Evolutionary conservation across 2,113 vertebrate species (phyloP).

Genomic region (Apteryx mantelli): DNA sequence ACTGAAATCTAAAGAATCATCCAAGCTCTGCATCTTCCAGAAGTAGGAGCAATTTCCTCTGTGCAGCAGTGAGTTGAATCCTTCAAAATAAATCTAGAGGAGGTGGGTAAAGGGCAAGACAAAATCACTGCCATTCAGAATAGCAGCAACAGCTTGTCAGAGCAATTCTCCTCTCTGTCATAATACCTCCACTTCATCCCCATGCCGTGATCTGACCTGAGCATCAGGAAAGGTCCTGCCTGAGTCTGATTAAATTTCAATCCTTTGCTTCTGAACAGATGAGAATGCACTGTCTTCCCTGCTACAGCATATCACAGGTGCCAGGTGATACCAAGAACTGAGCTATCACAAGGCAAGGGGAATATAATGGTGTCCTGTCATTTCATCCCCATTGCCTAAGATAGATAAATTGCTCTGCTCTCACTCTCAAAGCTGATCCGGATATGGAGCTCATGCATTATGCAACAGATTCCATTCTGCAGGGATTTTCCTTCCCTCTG

Average conservation of each 20-base stretch:
- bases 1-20: background rate
- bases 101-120: background rate
- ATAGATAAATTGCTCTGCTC: background rate
- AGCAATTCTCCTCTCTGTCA: background rate
- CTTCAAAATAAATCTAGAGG: background rate
- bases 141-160: background rate
- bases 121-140: background rate
- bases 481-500: slow-evolving; percentile 3
- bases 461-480: background rate
- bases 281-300: background rate
- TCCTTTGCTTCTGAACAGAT: background rate
- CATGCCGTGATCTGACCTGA: fast-evolving
- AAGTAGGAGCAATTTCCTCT: background rate
- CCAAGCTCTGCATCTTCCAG: background rate
- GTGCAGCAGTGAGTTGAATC: background rate
- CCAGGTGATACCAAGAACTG: background rate
- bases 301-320: background rate
- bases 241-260: background rate
- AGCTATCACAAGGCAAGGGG: background rate
- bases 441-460: background rate
- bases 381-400: background rate
- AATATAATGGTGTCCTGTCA: background rate
- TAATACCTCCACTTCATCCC: background rate
- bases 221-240: background rate
- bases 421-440: background rate